Evolutionary conservation across 2,888 invertebrate species (phyloP), one percentile per base, ranked within the genome.

Genomic region (Spatulosminthurus flaviceps): DNA sequence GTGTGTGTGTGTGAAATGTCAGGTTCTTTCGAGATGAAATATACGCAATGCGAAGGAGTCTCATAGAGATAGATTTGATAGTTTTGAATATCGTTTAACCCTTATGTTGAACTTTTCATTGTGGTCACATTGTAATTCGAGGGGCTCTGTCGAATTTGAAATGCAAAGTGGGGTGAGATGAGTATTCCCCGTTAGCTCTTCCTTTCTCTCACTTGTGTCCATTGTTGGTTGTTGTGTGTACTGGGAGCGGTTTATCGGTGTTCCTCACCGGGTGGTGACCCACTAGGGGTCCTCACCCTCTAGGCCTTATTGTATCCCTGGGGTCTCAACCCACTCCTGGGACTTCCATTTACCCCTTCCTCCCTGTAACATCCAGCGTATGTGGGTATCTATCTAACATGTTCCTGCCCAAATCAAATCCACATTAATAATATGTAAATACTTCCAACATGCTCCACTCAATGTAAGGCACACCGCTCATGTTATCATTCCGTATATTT

Each of bases 11-110:
- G 64, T 74, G 26, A 61, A 74, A 60, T 29, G 74, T 74, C 61
- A 41, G 28, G 61, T 41, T 29, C 43, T 66, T 61, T 34, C 26
- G 26, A 42, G 66, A 67, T 69, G 77, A 66, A 76, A 69, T 51
- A 77, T 77, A 66, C 66, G 64, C 22, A 74, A 41, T 64, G 70
- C 19, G 67, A 73, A 42, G 79, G 70, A 77, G 26, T 67, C 67
- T 77, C 61, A 77, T 41, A 41, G 67, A 76, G 76, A 9, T 64
- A 64, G 61, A 51, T 81, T 82, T 80, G 80, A 80, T 79, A 76
- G 79, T 70, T 79, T 82, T 81, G 79, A 80, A 81, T 80, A 81
- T 81, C 82, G 82, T 81, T 82, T 82, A 82, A 82, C 82, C 82
- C 80, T 79, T 77, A 77, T 70, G 61, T 78, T 81, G 81, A 81